phyloP scores from a whole-genome alignment of 2,797 vertebrate species.

The Ctenopoma kingsleyae region DNA sequence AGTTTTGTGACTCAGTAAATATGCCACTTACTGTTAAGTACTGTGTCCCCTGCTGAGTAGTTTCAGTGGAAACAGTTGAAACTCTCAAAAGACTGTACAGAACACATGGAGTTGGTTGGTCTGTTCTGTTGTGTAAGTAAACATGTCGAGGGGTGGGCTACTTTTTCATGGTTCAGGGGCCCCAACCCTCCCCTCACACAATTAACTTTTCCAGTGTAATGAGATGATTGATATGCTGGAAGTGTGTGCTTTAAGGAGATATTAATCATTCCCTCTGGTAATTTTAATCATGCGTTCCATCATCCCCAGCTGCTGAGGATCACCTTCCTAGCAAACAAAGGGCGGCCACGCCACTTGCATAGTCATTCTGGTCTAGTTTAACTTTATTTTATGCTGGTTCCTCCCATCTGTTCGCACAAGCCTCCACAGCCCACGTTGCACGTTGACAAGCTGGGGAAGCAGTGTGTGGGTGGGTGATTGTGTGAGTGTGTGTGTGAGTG shows the following conservation, averaged over 20 bases:
- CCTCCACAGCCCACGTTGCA: constrained; percentile 86
- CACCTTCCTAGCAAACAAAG: constrained; percentile 99
- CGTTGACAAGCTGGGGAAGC: constrained; percentile 85
- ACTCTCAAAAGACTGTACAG: constrained; percentile 76
- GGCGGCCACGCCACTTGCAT: constrained; percentile 90
- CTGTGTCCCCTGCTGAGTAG: constrained; percentile 41
- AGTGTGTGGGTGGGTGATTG: constrained; percentile 84
- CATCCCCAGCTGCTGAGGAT: constrained; percentile 98
- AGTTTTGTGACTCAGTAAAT: constrained; percentile 40
- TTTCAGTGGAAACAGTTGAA: constrained; percentile 74
- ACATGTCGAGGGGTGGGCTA: constrained; percentile 98
- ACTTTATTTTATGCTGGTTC: constrained; percentile 90
- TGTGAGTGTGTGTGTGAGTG: constrained; percentile 60
- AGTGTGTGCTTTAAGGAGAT: constrained; percentile 99
- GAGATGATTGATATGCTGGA: constrained; percentile 99
- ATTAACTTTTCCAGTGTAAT: constrained; percentile 98
- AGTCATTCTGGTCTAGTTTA: constrained; percentile 95
- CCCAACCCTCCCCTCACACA: constrained; percentile 96
- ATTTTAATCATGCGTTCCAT: constrained; percentile 99
- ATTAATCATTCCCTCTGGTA: constrained; percentile 99
- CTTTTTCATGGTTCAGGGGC: constrained; percentile 97
- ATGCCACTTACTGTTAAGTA: constrained; percentile 21
- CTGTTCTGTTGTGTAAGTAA: constrained; percentile 95
- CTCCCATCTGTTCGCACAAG: constrained; percentile 89
- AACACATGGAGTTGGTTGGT: constrained; percentile 88